Evolutionary conservation across 2,797 vertebrate genomes (phyloP), one percentile per base, ranked within the genome.

Genomic region (Eptatretus atami): DNA sequence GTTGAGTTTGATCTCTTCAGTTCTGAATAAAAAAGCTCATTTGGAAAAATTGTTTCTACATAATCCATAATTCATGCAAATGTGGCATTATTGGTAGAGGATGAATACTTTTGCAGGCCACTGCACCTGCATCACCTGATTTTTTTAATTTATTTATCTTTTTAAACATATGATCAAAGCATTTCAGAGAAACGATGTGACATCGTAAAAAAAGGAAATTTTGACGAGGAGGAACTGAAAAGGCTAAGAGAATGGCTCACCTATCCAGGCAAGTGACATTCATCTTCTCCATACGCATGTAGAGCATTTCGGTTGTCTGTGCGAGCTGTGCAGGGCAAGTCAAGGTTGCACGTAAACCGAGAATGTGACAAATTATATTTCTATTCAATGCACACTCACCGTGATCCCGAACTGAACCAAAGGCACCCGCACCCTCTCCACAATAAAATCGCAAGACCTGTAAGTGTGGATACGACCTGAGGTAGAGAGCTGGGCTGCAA

Each of bases 221-320:
- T 52, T 15, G 52, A 15, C 3, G 52, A 15, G n/a, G 19, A 24
- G 15, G 19, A 15, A 65, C 52, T 15, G 52, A 60, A 15, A 19
- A 57, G 19, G 57, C 52, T 15, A 14, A 25, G 65, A 63, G n/a
- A 19, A 44, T 9, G 53, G 63, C 55, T 66, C 24, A 95, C 90
- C 87, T 76, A 75, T 98, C 92, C 69, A 86, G 77, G 66, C 92
- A 95, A 10, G 75, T 78, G 53, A 85, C 87, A 73, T 94, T 96
- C 92, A 98, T 98, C 1, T 82, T 84, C 72, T 98, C 92, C 77
- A 98, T 76, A 64, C 88, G 80, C 83, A 90, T 92, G 70, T 94
- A 98, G 60, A 98, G 73, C 92, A 98, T 98, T 77, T 98, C 90
- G 44, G 90, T 88, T 65, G 84, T 86, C 76, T 98, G 90, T 3